Conservation (phyloP, 2,113 vertebrate species). For the Otocyon megalotis region DNA sequence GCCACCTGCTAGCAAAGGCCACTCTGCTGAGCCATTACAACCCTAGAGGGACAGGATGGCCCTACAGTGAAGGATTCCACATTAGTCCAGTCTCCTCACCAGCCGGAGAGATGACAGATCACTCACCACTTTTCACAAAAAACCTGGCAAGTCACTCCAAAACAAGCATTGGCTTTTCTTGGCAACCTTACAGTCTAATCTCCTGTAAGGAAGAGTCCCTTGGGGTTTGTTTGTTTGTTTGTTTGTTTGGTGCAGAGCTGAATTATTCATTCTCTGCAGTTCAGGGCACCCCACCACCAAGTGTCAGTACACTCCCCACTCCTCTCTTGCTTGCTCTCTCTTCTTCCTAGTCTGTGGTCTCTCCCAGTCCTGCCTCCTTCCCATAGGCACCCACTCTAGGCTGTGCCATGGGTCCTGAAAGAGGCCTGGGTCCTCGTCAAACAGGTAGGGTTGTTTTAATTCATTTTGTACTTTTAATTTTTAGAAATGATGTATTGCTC, state of each 20-base stretch:
- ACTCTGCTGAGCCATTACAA: background rate
- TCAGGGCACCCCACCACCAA: background rate
- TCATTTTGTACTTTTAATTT: background rate
- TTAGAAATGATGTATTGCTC: background rate
- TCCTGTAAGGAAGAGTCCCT: background rate
- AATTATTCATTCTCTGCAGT: background rate
- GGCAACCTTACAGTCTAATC: background rate
- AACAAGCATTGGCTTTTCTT: background rate
- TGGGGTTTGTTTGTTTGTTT: background rate
- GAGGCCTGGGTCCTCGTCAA: background rate
- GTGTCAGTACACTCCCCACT: background rate
- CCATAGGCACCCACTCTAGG: no score
- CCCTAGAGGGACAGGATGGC: background rate
- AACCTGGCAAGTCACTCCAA: background rate
- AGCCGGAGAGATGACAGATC: background rate
- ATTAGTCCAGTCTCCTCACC: background rate
- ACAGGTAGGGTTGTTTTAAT: background rate
- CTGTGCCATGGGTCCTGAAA: background rate
- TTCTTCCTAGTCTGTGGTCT: accelerated
- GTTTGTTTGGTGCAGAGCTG: background rate
- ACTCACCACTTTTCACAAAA: background rate
- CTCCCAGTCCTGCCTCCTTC: background rate
- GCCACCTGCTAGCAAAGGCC: background rate
- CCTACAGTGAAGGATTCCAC: accelerated
- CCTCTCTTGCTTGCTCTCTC: background rate